phyloP scores from a whole-genome alignment of 2,888 invertebrate species.

The Plebejus anna region DNA sequence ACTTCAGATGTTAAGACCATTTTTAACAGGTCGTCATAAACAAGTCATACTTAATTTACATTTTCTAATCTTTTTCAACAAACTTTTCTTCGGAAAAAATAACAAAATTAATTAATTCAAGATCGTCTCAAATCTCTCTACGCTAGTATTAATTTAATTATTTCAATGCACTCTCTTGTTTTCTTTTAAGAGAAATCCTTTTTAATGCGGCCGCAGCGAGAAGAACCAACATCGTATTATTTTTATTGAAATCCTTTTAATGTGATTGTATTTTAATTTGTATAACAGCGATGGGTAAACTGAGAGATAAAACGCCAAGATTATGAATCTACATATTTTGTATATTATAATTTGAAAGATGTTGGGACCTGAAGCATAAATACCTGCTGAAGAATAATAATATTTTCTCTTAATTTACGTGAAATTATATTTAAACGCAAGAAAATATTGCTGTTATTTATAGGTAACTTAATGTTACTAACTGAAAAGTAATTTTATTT shows the following conservation, averaged over 20 bases:
- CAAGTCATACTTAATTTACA: background rate
- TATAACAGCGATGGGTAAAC: constrained; percentile 9
- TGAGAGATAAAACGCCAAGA: constrained; percentile 6
- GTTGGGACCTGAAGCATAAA: background rate
- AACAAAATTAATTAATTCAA: background rate
- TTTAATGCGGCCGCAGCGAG: background rate
- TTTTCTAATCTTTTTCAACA: background rate
- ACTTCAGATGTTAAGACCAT: background rate
- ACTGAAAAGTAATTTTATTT: background rate
- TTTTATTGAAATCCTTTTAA: constrained; percentile 25
- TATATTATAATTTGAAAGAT: background rate
- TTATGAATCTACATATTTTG: background rate
- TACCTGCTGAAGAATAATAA: too few relatives aligned
- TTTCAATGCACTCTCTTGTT: constrained; percentile 17
- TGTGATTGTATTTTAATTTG: constrained; percentile 22
- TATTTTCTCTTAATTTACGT: too few relatives aligned
- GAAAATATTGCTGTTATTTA: background rate
- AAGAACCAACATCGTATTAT: constrained; percentile 9
- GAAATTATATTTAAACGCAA: background rate
- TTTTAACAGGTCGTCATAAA: background rate
- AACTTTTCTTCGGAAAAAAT: background rate
- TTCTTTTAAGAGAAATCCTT: background rate
- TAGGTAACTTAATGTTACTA: background rate
- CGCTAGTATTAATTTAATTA: background rate
- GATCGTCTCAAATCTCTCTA: background rate